Conservation (phyloP, 2,888 invertebrate genomes). For the Andrena bicolor region DNA sequence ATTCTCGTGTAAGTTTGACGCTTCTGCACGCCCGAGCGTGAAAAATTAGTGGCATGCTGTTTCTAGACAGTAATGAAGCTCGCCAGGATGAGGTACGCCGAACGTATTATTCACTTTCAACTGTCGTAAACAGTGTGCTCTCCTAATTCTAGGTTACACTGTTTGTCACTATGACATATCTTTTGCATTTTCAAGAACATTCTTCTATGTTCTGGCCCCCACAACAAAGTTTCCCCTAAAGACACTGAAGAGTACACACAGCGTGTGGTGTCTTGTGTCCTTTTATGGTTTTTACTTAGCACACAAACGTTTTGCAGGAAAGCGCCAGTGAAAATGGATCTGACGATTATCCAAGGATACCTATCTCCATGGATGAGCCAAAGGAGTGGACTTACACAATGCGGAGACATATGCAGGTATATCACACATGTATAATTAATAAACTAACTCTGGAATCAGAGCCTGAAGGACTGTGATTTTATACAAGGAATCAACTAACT, state of each 20-base stretch:
- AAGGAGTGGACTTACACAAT: slow-evolving; percentile 83
- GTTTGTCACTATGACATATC: background rate
- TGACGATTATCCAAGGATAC: slow-evolving; percentile 75
- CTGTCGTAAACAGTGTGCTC: slow-evolving; percentile 3
- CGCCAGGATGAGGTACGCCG: slow-evolving; percentile 72
- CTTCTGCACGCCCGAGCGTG: slow-evolving; percentile 22
- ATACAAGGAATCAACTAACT: too few species aligned
- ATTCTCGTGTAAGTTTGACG: slow-evolving; percentile 38
- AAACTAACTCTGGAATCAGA: too few species aligned
- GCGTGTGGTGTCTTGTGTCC: background rate
- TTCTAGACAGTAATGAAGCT: slow-evolving; percentile 69
- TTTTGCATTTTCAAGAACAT: background rate
- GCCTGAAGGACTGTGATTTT: too few species aligned
- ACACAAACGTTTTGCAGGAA: slow-evolving; percentile 66
- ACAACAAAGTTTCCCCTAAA: background rate
- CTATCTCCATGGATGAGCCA: slow-evolving; percentile 70
- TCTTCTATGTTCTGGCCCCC: background rate
- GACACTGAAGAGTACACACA: background rate
- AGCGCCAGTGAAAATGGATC: slow-evolving; percentile 67
- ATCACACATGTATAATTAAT: background rate
- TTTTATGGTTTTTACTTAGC: background rate
- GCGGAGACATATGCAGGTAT: slow-evolving; percentile 83
- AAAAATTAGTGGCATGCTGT: slow-evolving; percentile 72
- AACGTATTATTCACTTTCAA: background rate
- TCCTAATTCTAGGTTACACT: slow-evolving; percentile 47